Evolutionary conservation across 2,888 invertebrate genomes (phyloP), one percentile per base, ranked within the genome.

Genomic region (Anaspis maculata): DNA sequence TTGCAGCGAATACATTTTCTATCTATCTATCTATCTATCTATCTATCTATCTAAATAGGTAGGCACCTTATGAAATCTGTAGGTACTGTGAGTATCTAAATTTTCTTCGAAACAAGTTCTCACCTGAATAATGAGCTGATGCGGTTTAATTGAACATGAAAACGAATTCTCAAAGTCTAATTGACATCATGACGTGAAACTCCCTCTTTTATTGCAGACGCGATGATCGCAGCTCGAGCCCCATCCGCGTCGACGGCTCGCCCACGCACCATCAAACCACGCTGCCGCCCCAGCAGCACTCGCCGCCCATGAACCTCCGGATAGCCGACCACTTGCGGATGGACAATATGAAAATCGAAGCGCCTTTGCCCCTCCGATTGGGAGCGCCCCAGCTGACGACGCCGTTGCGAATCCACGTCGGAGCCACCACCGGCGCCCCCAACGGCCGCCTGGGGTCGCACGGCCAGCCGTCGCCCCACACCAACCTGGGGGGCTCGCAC

Each of bases 361-460:
- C 61, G 11, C 60, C 64, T 3, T 33, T 62, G 39, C 59, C 64
- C 10, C 48, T 66, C 33, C 46, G 64, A 25, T 42, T 65, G 34
- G 54, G 56, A 3, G 46, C 51, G 9, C 41, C 51, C 4, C 57
- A 53, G 36, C 41, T 62, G 19, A 59, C 62, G 6, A 53, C 59
- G 2, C 66, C 66, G 12, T 44, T 66, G 36, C 41, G 66, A 41
- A 64, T 66, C 36, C 64, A 66, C 30, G 65, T 66, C 34, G n/a
- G n/a, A n/a, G 54, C 51, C 22, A 48, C 58, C 34, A n/a, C n/a
- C n/a, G n/a, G n/a, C n/a, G 54, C 51, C 21, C 48, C 58, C 4
- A 55, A 59, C 6, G 45, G 39, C 31, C 42, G 56, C 37, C 41
- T 58, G 37, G 35, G 44, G 23, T 43, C 48, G n/a, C 48, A 15